phyloP scores from a whole-genome alignment of 2,888 invertebrate genomes.

The Tenthredo notha region DNA sequence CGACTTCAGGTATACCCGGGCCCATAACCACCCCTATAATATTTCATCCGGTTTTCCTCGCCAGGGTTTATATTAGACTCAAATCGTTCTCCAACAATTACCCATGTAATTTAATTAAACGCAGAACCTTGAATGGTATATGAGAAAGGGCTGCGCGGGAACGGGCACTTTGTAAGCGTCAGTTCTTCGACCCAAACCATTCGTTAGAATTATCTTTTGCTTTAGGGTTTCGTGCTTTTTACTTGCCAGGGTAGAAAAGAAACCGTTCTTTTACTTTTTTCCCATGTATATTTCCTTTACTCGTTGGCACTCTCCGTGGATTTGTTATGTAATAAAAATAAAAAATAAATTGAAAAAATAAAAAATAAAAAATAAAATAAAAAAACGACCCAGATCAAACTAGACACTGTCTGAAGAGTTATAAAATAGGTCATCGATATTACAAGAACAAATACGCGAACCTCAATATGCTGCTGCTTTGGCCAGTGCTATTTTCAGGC shows the following conservation, averaged over 20 bases:
- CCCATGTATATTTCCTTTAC: neutral
- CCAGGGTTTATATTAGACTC: constrained; percentile 34
- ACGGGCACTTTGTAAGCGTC: constrained; percentile 42
- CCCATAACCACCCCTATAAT: constrained; percentile 35
- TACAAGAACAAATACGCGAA: constrained; percentile 27
- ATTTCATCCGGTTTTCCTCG: constrained; percentile 49
- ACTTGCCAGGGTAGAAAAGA: neutral
- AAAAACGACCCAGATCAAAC: neutral
- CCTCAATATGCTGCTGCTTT: neutral
- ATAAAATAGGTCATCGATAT: constrained; percentile 42
- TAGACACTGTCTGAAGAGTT: neutral
- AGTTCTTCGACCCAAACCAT: constrained; percentile 18
- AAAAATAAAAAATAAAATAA: too few species aligned
- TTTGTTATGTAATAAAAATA: neutral
- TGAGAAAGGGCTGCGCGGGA: constrained; percentile 15
- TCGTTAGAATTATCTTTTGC: constrained; percentile 45
- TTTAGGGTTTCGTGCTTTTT: neutral
- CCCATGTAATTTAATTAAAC: constrained; percentile 51
- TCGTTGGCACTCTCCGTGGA: neutral
- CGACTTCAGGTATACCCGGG: constrained; percentile 23
- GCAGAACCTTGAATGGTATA: neutral
- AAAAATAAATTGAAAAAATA: neutral
- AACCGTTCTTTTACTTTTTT: neutral
- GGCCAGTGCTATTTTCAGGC: constrained; percentile 30
- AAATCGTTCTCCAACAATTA: constrained; percentile 50